Evolutionary conservation across 2,797 vertebrate species (phyloP).

Genomic region (Synaphobranchus kaupii): DNA sequence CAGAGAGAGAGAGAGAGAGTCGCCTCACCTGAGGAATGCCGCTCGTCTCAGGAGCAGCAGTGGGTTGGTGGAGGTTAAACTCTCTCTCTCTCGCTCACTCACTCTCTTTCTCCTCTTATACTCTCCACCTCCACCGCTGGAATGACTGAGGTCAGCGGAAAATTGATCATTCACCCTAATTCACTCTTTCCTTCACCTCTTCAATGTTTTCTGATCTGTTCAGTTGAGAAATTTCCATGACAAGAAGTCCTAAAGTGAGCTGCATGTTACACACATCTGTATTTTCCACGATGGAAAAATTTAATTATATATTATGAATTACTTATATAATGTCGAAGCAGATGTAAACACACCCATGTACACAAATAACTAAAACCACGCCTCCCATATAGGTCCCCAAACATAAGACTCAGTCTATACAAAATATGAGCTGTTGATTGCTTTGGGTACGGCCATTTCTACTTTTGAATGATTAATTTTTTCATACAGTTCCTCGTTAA

Average conservation of each 20-base stretch:
- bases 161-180: conserved; percentile 49
- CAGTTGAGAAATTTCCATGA: conserved; percentile 24
- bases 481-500: background rate
- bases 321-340: background rate
- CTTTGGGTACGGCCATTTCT: background rate
- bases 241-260: background rate
- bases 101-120: conserved; percentile 59
- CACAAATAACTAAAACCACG: background rate
- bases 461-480: background rate
- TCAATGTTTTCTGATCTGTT: conserved; percentile 13
- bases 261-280: background rate
- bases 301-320: background rate
- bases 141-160: conserved; percentile 75
- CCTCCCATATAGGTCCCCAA: background rate
- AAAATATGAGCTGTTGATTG: background rate
- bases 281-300: background rate
- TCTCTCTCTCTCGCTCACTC: conserved; percentile 28
- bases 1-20: conserved; percentile 42
- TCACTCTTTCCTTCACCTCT: conserved; percentile 8
- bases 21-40: conserved; percentile 24
- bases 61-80: conserved; percentile 36
- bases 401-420: background rate
- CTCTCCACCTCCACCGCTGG: conserved; percentile 38
- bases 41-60: conserved; percentile 21
- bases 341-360: background rate